Base-by-base conservation (phyloP, 2,797 vertebrate species). In the Periophthalmus magnuspinnatus region DNA sequence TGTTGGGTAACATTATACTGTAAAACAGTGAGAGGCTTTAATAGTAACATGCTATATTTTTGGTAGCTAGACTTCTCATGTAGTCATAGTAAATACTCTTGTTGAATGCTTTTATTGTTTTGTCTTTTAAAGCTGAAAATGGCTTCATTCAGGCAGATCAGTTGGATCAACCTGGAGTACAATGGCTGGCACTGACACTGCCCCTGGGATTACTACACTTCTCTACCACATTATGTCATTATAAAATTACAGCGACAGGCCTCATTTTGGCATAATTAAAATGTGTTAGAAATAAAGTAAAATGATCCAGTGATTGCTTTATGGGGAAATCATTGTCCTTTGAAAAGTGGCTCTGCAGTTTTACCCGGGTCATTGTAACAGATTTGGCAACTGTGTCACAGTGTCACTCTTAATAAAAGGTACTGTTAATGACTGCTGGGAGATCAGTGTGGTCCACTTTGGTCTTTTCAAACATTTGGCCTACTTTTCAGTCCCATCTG, bases 181-280 rank as follows among this genome's bases (percentile, higher is more conserved):
- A 77, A 71, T 72, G 84, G 72, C 76, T 84, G 77, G n/a, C 70
- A 22, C 62, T 48, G 78, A 86, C 71, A 82, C 81, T 65, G 72
- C 85, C 84, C 80, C 69, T 71, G 86, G 85, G 86, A 86, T 65
- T 22, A 71, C 75, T 73, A 28, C 76, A 61, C 77, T 21, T 68
- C 79, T 78, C 82, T 58, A 71, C 79, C 83, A 84, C 86, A 55
- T 55, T 22, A 58, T 32, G 24, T 17, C 56, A 78, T 85, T 83
- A 90, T 87, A 86, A 84, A 89, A 88, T 81, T 79, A 85, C 83
- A 81, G 81, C 89, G 86, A 91, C 88, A 82, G 80, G 80, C 78
- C 80, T 86, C 76, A 70, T 84, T 86, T 81, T 75, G 21, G 76
- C 74, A 75, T 85, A 87, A 89, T 90, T 91, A 86, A 85, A 88